These are phyloP conservation scores for Delphinapterus leucas DNA, from an alignment of 2,113 vertebrate species.

Conservation along the genomic window DNA sequence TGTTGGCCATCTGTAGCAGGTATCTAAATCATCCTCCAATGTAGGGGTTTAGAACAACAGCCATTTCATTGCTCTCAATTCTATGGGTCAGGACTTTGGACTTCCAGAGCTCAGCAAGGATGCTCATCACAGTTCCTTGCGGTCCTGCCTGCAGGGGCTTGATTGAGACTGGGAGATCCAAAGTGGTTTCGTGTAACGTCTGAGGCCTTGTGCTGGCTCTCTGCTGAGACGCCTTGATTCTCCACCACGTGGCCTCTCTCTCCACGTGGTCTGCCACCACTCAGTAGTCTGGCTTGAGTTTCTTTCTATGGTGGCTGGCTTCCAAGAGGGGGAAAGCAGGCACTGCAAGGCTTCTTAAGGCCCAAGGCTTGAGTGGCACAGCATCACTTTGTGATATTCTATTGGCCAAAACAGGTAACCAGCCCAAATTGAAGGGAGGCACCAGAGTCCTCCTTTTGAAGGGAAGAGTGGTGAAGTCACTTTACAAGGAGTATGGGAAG, in stretches of 20 bases:
- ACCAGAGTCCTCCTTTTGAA: neutral
- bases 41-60: neutral
- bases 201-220: neutral
- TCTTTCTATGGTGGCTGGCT: neutral
- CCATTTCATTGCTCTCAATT: neutral
- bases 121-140: neutral
- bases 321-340: neutral
- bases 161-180: neutral
- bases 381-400: neutral
- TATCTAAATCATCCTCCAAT: neutral
- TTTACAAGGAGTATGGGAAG: neutral
- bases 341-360: neutral
- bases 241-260: neutral
- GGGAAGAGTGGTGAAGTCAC: neutral
- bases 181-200: neutral
- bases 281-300: neutral
- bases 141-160: neutral
- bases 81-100: neutral
- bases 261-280: accelerated
- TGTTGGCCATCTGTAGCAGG: neutral
- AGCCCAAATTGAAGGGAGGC: neutral
- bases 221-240: neutral
- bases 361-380: neutral
- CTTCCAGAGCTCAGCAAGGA: neutral
- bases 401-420: neutral